A percentile compares a stretch with the other conserved stretches of the same genome.
These are phyloP conservation scores for Nemoura dubitans DNA, from an alignment of 2,888 invertebrate species.

Conservation along the genomic window DNA sequence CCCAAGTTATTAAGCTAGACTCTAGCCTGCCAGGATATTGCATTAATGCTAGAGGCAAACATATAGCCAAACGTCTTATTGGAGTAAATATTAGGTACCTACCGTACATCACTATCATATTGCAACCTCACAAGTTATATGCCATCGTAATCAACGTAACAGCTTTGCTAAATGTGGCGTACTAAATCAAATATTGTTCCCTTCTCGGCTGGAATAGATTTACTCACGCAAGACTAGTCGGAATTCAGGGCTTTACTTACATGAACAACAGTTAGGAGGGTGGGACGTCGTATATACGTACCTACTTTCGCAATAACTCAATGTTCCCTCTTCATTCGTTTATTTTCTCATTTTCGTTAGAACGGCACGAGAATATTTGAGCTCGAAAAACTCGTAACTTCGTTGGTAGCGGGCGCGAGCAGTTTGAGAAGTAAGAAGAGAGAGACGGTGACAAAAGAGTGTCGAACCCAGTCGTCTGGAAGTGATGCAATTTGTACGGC, in stretches of 20 bases:
- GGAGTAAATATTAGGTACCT: neutral
- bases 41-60: no score
- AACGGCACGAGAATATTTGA: neutral
- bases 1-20: no score
- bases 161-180: neutral
- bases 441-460: neutral
- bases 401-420: neutral
- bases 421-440: neutral
- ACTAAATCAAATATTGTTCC: neutral
- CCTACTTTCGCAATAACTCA: neutral
- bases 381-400: neutral
- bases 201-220: neutral
- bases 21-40: no score
- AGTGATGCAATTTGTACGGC: neutral
- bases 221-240: neutral
- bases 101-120: neutral
- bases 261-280: neutral
- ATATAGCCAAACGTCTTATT: neutral
- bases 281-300: neutral
- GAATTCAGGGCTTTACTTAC: neutral
- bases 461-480: neutral
- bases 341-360: constrained; percentile 3
- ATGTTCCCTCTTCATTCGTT: neutral
- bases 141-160: neutral
- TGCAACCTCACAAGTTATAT: neutral